phyloP scores from a whole-genome alignment of 2,113 vertebrate genomes.

The Python bivittatus region DNA sequence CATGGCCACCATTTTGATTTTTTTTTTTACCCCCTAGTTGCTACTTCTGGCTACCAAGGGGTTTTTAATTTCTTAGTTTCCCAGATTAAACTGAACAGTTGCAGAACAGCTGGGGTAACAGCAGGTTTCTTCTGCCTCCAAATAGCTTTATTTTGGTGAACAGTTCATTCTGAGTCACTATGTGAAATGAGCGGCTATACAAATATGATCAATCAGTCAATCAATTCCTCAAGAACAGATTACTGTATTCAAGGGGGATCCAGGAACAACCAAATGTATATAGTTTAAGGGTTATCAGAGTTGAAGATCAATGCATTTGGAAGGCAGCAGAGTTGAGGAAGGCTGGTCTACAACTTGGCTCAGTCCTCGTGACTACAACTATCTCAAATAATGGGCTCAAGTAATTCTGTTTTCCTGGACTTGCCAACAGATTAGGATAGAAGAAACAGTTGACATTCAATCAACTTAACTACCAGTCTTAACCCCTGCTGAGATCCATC shows the following conservation, averaged over 20 bases:
- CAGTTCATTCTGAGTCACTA: not conserved
- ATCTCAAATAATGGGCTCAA: not conserved
- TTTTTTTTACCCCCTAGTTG: not conserved
- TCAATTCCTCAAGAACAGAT: no score
- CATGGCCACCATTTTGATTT: not conserved
- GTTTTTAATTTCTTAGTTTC: no score
- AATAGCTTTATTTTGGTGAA: not conserved
- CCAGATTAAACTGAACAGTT: no score
- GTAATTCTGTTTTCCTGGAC: not conserved
- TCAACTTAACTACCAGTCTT: not conserved
- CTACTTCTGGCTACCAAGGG: not conserved
- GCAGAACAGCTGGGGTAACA: no score
- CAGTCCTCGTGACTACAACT: not conserved
- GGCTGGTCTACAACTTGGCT: not conserved
- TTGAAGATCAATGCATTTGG: no score
- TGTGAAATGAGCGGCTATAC: not conserved
- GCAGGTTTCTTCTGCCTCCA: not conserved
- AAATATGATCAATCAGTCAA: no score
- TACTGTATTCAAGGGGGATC: no score
- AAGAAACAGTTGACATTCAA: not conserved
- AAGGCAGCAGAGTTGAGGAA: no score
- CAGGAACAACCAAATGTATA: not conserved
- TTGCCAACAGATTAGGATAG: not conserved
- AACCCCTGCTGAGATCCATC: not conserved
- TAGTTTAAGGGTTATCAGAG: no score